Evolutionary conservation across 2,888 invertebrate species (phyloP).

Genomic region (Caenorhabditis panamensis): DNA sequence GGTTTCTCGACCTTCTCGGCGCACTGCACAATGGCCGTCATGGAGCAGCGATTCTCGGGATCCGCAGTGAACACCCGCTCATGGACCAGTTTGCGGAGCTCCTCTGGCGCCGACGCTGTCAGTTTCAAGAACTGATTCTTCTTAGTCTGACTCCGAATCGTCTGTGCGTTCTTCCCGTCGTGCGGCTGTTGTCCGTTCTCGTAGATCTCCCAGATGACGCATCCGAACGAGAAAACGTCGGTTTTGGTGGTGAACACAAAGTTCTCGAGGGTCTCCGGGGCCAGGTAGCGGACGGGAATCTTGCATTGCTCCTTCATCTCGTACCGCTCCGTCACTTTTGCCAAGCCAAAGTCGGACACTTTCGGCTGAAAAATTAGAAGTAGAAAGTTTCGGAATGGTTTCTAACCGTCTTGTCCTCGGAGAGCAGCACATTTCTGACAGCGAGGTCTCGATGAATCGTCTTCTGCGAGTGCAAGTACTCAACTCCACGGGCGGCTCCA

Average conservation of each 20-base stretch:
- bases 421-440: slow-evolving; percentile 38
- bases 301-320: slow-evolving; percentile 48
- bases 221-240: slow-evolving; percentile 63
- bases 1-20: slow-evolving; percentile 45
- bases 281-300: slow-evolving; percentile 50
- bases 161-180: slow-evolving; percentile 45
- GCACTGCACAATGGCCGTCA: slow-evolving; percentile 41
- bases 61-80: slow-evolving; percentile 48
- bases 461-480: slow-evolving; percentile 53
- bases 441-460: slow-evolving; percentile 56
- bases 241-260: slow-evolving; percentile 54
- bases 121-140: slow-evolving; percentile 50
- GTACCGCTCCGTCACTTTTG: slow-evolving; percentile 39
- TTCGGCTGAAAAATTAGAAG: slow-evolving; percentile 52
- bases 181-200: slow-evolving; percentile 56
- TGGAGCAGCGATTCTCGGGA: slow-evolving; percentile 58
- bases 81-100: slow-evolving; percentile 33
- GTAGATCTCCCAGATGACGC: slow-evolving; percentile 63
- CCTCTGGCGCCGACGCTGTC: slow-evolving; percentile 27
- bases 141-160: slow-evolving; percentile 41
- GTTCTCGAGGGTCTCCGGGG: slow-evolving; percentile 57
- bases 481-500: slow-evolving; percentile 56
- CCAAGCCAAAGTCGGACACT: slow-evolving; percentile 48
- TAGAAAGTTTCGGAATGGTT: no score
- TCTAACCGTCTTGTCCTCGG: slow-evolving; percentile 39